These are phyloP conservation scores for Epizoanthus stellaris DNA, from an alignment of 92 coral and sea anemone species.

Conservation along the genomic window DNA sequence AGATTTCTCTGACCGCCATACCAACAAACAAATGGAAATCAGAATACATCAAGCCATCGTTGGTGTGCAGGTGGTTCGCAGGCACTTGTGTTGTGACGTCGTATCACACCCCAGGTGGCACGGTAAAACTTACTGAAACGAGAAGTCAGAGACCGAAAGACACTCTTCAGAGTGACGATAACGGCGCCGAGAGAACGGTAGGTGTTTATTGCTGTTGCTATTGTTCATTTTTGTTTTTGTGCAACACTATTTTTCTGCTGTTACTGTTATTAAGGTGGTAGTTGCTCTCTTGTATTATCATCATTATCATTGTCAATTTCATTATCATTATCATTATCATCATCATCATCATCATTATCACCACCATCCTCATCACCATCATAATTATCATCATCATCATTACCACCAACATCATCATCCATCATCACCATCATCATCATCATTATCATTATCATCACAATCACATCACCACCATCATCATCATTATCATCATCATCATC, in stretches of 20 bases:
- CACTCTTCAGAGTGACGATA: slow-evolving; percentile 23
- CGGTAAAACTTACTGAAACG: slow-evolving; percentile 48
- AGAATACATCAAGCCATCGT: slow-evolving; percentile 76
- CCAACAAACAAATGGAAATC: slow-evolving; percentile 78
- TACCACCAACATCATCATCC: too few relatives aligned
- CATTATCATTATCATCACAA: too few relatives aligned
- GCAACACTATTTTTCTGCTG: not conserved
- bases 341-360: too few relatives aligned
- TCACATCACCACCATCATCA: too few relatives aligned
- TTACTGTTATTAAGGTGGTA: not conserved
- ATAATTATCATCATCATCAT: too few relatives aligned
- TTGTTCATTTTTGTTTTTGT: not conserved
- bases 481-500: too few relatives aligned
- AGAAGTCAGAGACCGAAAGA: slow-evolving; percentile 13
- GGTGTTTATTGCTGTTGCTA: not conserved
- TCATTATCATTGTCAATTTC: too few relatives aligned
- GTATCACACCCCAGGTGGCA: slow-evolving; percentile 62
- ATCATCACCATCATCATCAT: too few relatives aligned
- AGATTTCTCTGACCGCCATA: slow-evolving; percentile 86
- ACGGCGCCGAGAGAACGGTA: slow-evolving; percentile 15
- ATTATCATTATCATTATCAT: too few relatives aligned
- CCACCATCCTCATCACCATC: too few relatives aligned
- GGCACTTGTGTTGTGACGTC: slow-evolving; percentile 68
- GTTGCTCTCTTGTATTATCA: not conserved
- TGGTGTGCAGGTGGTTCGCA: slow-evolving; percentile 74